Percentiles rank a stretch among this genome's conserved stretches.
phyloP scores from a whole-genome alignment of 2,113 vertebrate genomes.

The Neolamprologus falcicula region DNA sequence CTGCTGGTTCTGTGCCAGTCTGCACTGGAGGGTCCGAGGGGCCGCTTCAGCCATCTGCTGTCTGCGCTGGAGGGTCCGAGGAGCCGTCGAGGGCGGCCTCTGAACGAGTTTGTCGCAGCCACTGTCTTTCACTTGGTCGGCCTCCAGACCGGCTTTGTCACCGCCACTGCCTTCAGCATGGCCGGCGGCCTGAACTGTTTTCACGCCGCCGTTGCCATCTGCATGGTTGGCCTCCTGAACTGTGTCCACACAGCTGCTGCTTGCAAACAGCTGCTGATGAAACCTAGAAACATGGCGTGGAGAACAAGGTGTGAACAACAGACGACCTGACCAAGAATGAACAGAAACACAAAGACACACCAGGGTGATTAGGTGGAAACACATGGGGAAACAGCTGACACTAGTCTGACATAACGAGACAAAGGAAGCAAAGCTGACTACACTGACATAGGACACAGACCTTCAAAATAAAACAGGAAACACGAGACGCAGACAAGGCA shows the following conservation, averaged over 20 bases:
- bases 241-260: background rate
- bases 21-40: background rate
- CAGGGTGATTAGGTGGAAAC: background rate
- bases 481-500: accelerated
- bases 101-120: too few relatives aligned
- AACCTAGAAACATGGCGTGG: background rate
- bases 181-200: background rate
- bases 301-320: background rate
- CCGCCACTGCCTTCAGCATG: background rate
- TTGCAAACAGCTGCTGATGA: background rate
- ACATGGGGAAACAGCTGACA: background rate
- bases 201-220: background rate
- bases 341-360: background rate
- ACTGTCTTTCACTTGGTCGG: too few relatives aligned
- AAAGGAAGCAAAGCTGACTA: background rate
- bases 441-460: background rate
- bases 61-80: too few relatives aligned
- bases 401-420: background rate
- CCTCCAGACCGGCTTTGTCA: too few relatives aligned
- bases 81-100: background rate
- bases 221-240: background rate
- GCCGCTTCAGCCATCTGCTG: too few relatives aligned
- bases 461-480: background rate
- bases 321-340: background rate
- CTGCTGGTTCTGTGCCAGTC: background rate